Conservation (phyloP, 2,797 vertebrate genomes). For the Hydrolagus colliei region DNA sequence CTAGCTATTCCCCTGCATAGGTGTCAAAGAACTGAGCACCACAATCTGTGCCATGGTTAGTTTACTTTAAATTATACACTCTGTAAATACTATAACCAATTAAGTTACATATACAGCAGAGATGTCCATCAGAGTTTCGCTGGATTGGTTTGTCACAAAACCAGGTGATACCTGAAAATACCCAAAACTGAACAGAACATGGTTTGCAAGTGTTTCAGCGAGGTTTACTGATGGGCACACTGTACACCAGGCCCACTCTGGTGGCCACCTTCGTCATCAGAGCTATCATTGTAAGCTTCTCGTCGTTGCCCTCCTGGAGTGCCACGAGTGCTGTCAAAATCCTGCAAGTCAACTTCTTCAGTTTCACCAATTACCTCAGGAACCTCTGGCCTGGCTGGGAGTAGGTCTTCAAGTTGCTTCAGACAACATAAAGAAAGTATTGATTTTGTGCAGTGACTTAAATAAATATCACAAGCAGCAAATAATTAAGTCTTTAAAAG, state of each 20-base stretch:
- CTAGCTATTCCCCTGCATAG: slow-evolving; percentile 22
- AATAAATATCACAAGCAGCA: too few species aligned
- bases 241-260: slow-evolving; percentile 91
- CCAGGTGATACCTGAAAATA: slow-evolving; percentile 54
- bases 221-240: slow-evolving; percentile 91
- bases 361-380: slow-evolving; percentile 78
- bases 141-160: slow-evolving; percentile 56
- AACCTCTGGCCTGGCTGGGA: slow-evolving; percentile 84
- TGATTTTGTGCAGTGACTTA: background rate
- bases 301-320: slow-evolving; percentile 76
- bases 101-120: slow-evolving; percentile 71
- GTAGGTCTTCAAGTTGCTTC: slow-evolving; percentile 92
- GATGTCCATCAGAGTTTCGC: slow-evolving; percentile 63
- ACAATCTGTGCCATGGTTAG: slow-evolving; percentile 62
- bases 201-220: slow-evolving; percentile 61
- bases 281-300: slow-evolving; percentile 96
- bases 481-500: too few species aligned
- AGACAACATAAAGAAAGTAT: slow-evolving; percentile 27
- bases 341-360: slow-evolving; percentile 94
- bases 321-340: slow-evolving; percentile 81
- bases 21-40: slow-evolving; percentile 30
- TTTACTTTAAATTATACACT: slow-evolving; percentile 90
- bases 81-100: slow-evolving; percentile 86
- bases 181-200: slow-evolving; percentile 48
- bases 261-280: slow-evolving; percentile 80